These are phyloP conservation scores for Unio pictorum DNA, from an alignment of 2,888 invertebrate genomes.

Conservation along the genomic window DNA sequence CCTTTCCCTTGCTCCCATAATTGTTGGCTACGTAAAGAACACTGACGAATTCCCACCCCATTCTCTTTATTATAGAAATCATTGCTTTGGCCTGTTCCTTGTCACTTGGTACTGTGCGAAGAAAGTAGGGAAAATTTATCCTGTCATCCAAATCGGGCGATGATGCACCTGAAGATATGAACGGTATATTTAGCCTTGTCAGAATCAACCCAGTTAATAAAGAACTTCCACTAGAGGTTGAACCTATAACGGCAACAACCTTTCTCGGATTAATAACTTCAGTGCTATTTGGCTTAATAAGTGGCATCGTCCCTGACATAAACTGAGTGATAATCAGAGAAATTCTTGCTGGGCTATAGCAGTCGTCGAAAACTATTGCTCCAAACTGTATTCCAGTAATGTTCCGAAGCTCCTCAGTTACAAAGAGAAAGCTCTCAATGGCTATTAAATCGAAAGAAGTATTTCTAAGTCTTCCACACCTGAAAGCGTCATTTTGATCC, in stretches of 20 bases:
- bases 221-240: constrained; percentile 70
- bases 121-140: constrained; percentile 59
- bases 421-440: constrained; percentile 55
- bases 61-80: constrained; percentile 45
- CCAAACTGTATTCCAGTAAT: constrained; percentile 51
- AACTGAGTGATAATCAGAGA: constrained; percentile 34
- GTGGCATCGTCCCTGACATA: constrained; percentile 29
- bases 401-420: constrained; percentile 32
- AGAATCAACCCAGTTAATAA: constrained; percentile 50
- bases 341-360: constrained; percentile 51
- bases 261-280: constrained; percentile 35
- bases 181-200: constrained; percentile 50
- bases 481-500: constrained; percentile 36
- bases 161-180: constrained; percentile 59
- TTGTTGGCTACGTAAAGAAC: constrained; percentile 60
- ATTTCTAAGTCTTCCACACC: constrained; percentile 47
- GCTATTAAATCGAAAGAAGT: constrained; percentile 49
- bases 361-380: constrained; percentile 62
- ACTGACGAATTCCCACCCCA: constrained; percentile 61
- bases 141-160: constrained; percentile 59
- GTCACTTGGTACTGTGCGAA: constrained; percentile 65
- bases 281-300: constrained; percentile 14
- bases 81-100: constrained; percentile 57
- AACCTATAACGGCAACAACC: constrained; percentile 74
- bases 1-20: constrained; percentile 60